Percentiles rank a stretch among this genome's conserved stretches.
Evolutionary conservation across 2,797 vertebrate species (phyloP).

Genomic region (Bradypodion ventrale): DNA sequence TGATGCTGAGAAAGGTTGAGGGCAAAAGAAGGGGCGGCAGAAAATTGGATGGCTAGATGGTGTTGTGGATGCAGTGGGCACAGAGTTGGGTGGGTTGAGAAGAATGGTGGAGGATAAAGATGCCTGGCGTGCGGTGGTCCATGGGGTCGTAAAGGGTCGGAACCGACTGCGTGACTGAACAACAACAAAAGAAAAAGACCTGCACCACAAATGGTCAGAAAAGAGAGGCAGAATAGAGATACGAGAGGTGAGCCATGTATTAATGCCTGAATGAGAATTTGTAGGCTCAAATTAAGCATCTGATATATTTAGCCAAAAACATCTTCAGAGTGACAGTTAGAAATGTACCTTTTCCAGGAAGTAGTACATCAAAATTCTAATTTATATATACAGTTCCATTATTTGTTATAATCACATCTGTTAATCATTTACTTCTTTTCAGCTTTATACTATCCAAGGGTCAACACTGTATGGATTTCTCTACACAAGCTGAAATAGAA

Average conservation of each 20-base stretch:
- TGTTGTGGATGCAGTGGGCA: too few relatives aligned
- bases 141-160: too few relatives aligned
- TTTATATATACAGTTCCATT: not conserved
- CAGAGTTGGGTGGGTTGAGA: too few relatives aligned
- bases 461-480: not conserved
- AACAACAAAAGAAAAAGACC: too few relatives aligned
- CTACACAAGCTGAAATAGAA: not conserved
- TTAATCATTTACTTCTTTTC: not conserved
- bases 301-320: not conserved
- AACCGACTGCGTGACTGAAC: too few relatives aligned
- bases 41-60: too few relatives aligned
- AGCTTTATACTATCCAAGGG: not conserved
- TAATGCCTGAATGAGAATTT: not conserved
- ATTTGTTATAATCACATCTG: not conserved
- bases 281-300: not conserved
- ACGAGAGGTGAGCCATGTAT: not conserved
- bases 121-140: too few relatives aligned
- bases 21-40: too few relatives aligned
- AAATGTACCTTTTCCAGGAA: not conserved
- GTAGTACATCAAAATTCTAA: not conserved
- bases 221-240: not conserved
- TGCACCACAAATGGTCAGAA: too few relatives aligned
- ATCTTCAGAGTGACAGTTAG: not conserved
- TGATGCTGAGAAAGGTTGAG: too few relatives aligned
- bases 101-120: too few relatives aligned